Percentiles rank a stretch among this genome's conserved stretches.
Evolutionary conservation across 2,113 vertebrate species (phyloP).

Genomic region (Lates calcarifer): DNA sequence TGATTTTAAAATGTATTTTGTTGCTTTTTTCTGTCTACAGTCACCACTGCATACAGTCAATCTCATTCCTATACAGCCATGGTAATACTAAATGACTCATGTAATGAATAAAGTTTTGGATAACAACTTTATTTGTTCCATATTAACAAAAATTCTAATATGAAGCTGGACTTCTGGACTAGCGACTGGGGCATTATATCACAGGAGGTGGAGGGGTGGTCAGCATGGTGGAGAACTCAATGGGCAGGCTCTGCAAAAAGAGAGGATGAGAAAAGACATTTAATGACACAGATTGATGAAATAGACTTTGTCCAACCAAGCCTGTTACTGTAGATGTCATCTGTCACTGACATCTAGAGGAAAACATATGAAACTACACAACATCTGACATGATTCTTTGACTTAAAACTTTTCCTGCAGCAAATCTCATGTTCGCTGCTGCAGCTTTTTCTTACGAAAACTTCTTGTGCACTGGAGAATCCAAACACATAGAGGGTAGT

Average conservation of each 20-base stretch:
- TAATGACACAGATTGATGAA: not conserved
- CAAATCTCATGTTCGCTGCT: not conserved
- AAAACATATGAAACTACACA: constrained; percentile 6
- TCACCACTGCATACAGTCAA: not conserved
- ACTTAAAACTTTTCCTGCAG: not conserved
- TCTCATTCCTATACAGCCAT: not conserved
- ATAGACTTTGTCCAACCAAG: not conserved
- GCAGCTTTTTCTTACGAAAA: not conserved
- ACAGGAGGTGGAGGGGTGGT: constrained; percentile 58
- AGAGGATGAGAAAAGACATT: not conserved
- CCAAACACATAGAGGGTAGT: not conserved
- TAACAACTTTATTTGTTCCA: constrained; percentile 82
- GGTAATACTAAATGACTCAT: not conserved
- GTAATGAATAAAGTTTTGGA: constrained; percentile 5
- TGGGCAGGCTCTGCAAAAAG: constrained; percentile 77
- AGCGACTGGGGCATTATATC: constrained; percentile 52
- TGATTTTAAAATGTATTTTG: no score
- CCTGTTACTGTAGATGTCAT: not conserved
- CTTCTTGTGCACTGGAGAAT: not conserved
- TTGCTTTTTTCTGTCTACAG: not conserved
- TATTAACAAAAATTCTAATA: constrained; percentile 78
- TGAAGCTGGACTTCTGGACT: constrained; percentile 55
- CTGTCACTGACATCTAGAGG: constrained; percentile 57
- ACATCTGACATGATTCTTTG: not conserved
- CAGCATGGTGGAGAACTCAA: constrained; percentile 61